Percentiles rank a stretch among this genome's conserved stretches.
These are phyloP conservation scores for Drosophila triauraria DNA, from an alignment of 1,140 invertebrate genomes.

Conservation along the genomic window DNA sequence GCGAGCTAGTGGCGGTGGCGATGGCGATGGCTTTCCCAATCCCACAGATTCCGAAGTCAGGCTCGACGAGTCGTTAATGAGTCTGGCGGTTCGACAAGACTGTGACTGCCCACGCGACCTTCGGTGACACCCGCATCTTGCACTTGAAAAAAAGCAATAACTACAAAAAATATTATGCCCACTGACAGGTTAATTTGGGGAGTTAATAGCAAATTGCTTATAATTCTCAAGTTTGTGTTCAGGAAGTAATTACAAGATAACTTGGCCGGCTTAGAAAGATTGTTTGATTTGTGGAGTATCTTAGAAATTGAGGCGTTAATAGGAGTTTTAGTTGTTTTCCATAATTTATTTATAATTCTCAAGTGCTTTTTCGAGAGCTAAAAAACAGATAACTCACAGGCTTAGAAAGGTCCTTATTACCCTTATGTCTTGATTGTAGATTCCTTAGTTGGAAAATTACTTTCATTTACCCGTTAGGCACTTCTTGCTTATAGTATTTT, in stretches of 20 bases:
- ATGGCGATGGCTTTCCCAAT: conserved; percentile 45
- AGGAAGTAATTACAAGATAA: no score
- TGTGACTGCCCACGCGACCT: conserved; percentile 64
- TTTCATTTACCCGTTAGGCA: not conserved
- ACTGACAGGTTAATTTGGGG: no score
- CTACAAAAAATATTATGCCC: no score
- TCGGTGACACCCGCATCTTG: conserved; percentile 52
- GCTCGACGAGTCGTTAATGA: conserved; percentile 54
- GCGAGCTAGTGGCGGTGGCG: conserved; percentile 14
- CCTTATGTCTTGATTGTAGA: no score
- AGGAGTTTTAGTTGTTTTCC: no score
- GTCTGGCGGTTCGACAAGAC: conserved; percentile 27
- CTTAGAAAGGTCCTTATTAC: no score
- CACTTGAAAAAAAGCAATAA: conserved; percentile 8
- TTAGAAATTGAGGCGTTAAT: no score
- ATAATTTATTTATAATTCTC: no score
- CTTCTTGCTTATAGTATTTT: not conserved
- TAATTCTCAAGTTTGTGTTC: not conserved
- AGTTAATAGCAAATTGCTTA: not conserved
- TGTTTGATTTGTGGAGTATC: no score
- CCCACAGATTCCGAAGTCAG: conserved; percentile 20
- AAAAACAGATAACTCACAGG: no score
- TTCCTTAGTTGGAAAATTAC: not conserved
- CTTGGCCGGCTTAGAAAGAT: no score
- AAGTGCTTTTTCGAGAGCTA: no score